A percentile compares a stretch with the other conserved stretches of the same genome.
These are phyloP conservation scores for Porites evermanni DNA, from an alignment of 92 coral and sea anemone genomes.

Conservation along the genomic window DNA sequence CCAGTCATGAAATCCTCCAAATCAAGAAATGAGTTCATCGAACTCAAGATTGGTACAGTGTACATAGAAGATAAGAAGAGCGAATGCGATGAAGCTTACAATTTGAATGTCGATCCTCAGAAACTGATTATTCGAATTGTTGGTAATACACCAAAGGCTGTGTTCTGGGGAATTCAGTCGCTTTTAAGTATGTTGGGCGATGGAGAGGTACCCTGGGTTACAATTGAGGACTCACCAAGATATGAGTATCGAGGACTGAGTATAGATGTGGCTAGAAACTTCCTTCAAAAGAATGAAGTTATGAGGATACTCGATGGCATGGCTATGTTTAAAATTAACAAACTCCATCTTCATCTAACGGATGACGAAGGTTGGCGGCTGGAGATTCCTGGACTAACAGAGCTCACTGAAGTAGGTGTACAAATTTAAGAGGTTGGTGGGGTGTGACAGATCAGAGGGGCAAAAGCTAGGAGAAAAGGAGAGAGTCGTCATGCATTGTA, in stretches of 20 bases:
- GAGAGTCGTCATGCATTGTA: neutral
- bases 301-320: conserved; percentile 37
- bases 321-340: conserved; percentile 69
- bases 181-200: conserved; percentile 54
- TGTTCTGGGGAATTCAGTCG: conserved; percentile 75
- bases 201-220: conserved; percentile 71
- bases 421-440: neutral
- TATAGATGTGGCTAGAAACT: conserved; percentile 88
- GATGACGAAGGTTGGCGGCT: conserved; percentile 93
- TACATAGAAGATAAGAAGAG: conserved; percentile 12
- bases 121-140: conserved; percentile 58
- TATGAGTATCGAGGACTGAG: conserved; percentile 49
- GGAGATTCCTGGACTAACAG: conserved; percentile 83
- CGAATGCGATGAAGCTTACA: conserved; percentile 75
- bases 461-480: neutral
- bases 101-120: conserved; percentile 64
- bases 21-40: conserved; percentile 24
- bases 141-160: conserved; percentile 72
- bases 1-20: neutral
- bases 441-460: neutral
- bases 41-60: conserved; percentile 60
- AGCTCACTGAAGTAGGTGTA: conserved; percentile 64
- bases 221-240: conserved; percentile 56
- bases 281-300: conserved; percentile 78
- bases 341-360: conserved; percentile 81